Evolutionary conservation across 1,140 invertebrate species (phyloP).

Genomic region (Drosophila truncata): DNA sequence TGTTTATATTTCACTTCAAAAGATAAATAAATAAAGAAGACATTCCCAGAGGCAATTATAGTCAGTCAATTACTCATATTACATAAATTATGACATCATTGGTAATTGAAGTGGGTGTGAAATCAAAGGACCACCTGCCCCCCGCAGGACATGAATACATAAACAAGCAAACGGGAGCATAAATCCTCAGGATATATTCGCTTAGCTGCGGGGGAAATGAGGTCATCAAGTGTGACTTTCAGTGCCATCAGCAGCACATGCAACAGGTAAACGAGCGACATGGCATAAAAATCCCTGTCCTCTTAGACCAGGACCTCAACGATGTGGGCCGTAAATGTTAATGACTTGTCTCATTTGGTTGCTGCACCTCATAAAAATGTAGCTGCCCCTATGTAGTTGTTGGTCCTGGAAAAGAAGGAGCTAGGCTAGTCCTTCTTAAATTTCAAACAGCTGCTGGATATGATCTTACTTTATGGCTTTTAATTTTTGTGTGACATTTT

Average conservation of each 20-base stretch:
- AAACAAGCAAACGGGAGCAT: constrained; percentile 25
- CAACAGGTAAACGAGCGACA: constrained; percentile 54
- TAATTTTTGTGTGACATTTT: not conserved
- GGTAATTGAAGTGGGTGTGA: constrained; percentile 15
- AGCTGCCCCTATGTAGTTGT: constrained; percentile 27
- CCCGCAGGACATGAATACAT: constrained; percentile 54
- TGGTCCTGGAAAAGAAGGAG: not conserved
- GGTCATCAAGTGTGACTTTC: constrained; percentile 48
- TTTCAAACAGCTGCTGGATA: constrained; percentile 25
- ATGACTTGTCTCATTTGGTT: constrained; percentile 52
- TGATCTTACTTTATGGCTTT: constrained; percentile 38
- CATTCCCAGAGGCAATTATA: constrained; percentile 3
- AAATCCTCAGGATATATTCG: constrained; percentile 32
- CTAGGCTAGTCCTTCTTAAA: constrained; percentile 3
- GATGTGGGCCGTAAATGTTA: constrained; percentile 65
- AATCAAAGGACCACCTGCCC: constrained; percentile 21
- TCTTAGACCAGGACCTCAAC: constrained; percentile 48
- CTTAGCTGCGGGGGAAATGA: constrained; percentile 28
- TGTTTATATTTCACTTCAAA: not conserved
- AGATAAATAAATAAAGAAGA: not conserved
- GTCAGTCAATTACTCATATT: constrained; percentile 51
- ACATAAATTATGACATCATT: constrained; percentile 48
- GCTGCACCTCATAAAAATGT: constrained; percentile 59
- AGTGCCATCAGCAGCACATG: constrained; percentile 32
- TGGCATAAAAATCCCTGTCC: not conserved